These are phyloP conservation scores for Salvator merianae DNA, from an alignment of 2,113 vertebrate species.

Conservation along the genomic window DNA sequence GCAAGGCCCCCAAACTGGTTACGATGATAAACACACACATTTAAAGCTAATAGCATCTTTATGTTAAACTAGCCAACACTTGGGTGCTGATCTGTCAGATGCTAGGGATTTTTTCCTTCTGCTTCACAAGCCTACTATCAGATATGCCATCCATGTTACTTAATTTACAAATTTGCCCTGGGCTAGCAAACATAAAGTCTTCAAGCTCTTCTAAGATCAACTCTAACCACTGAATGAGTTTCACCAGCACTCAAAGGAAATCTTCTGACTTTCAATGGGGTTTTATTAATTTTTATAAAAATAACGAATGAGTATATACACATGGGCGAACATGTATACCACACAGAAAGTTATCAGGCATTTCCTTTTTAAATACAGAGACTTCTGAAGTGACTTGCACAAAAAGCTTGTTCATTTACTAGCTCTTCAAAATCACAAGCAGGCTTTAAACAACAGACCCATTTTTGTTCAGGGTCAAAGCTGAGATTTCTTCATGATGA, in stretches of 20 bases:
- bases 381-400: not conserved
- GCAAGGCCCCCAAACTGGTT: too few relatives aligned
- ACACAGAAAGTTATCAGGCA: not conserved
- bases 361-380: not conserved
- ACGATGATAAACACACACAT: too few relatives aligned
- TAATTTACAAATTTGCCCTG: not conserved
- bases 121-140: not conserved
- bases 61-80: too few relatives aligned
- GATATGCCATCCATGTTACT: not conserved
- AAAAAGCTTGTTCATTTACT: not conserved
- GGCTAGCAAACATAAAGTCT: not conserved
- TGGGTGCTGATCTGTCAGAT: too few relatives aligned
- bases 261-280: not conserved
- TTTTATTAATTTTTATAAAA: not conserved
- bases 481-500: not conserved
- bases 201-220: not conserved
- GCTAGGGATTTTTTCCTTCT: not conserved
- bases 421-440: not conserved
- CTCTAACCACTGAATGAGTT: not conserved
- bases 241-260: not conserved
- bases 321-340: not conserved
- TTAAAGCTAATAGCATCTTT: too few relatives aligned
- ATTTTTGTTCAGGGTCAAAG: conserved; percentile 8
- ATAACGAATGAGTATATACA: not conserved
- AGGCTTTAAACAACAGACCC: not conserved